Evolutionary conservation across 2,797 vertebrate genomes (phyloP).

Genomic region (Nothura maculosa): DNA sequence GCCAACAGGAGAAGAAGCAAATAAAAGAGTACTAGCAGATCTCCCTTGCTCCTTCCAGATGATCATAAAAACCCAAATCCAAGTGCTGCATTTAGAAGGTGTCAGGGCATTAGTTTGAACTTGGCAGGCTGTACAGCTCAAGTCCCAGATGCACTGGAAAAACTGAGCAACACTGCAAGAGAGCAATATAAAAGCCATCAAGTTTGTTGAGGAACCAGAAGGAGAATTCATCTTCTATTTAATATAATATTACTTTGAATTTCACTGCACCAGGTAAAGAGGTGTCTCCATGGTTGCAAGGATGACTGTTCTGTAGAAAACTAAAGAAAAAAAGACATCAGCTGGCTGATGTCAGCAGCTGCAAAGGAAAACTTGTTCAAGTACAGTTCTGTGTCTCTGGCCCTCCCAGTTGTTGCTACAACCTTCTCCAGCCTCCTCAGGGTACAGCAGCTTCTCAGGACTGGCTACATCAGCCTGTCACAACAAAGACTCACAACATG

Average conservation of each 20-base stretch:
- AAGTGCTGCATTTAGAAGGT: not conserved
- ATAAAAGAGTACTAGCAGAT: not conserved
- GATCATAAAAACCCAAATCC: not conserved
- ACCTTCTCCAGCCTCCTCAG: not conserved
- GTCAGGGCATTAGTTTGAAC: not conserved
- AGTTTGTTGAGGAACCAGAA: not conserved
- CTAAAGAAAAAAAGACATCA: not conserved
- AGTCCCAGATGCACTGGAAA: slow-evolving; percentile 44
- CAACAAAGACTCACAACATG: no score
- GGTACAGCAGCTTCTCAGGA: not conserved
- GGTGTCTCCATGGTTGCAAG: not conserved
- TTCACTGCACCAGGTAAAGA: not conserved
- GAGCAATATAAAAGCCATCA: not conserved
- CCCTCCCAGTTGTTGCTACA: not conserved
- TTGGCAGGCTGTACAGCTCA: slow-evolving; percentile 14
- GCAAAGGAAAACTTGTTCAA: not conserved
- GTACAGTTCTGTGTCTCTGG: not conserved
- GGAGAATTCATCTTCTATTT: not conserved
- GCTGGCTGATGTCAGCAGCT: not conserved
- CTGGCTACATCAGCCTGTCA: not conserved
- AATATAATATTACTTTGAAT: accelerated
- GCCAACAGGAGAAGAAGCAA: not conserved
- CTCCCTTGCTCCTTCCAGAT: not conserved
- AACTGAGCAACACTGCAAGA: not conserved
- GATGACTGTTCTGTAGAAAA: not conserved